phyloP scores from a whole-genome alignment of 2,888 invertebrate species.

The Dendrolimus pini region DNA sequence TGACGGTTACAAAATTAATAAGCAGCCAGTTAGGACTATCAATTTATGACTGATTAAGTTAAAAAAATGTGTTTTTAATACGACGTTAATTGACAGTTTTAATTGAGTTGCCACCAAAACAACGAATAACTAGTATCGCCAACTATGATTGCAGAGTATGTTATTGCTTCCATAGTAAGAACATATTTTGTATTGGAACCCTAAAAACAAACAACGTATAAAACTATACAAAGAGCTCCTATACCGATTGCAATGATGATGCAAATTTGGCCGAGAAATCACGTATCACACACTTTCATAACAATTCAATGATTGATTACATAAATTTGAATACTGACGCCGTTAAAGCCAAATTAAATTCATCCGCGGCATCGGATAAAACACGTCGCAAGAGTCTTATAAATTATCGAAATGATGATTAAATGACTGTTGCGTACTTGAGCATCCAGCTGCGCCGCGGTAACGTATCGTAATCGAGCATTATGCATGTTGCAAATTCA shows the following conservation, averaged over 20 bases:
- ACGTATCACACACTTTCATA: conserved; percentile 71
- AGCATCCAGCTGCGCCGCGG: conserved; percentile 23
- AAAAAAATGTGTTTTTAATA: too few species aligned
- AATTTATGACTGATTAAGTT: too few species aligned
- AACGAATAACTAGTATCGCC: too few species aligned
- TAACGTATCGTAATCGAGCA: conserved; percentile 25
- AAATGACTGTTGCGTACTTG: conserved; percentile 51
- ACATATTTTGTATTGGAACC: too few species aligned
- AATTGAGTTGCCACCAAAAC: too few species aligned
- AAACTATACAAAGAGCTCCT: conserved; percentile 21
- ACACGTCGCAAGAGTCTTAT: conserved; percentile 61
- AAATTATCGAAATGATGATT: conserved; percentile 66
- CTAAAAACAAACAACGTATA: too few species aligned
- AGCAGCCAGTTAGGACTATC: too few species aligned
- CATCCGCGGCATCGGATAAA: conserved; percentile 64
- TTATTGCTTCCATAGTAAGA: too few species aligned
- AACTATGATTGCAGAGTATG: too few species aligned
- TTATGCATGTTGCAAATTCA: conserved; percentile 32
- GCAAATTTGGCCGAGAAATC: conserved; percentile 68
- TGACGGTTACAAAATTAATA: too few species aligned
- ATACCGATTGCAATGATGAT: conserved; percentile 58
- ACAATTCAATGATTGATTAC: conserved; percentile 73
- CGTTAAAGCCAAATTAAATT: conserved; percentile 71
- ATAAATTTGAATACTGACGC: conserved; percentile 69
- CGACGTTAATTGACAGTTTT: too few species aligned